A percentile compares a stretch with the other conserved stretches of the same genome.
These are phyloP conservation scores for Siniperca chuatsi DNA, from an alignment of 2,113 vertebrate species.

Conservation along the genomic window DNA sequence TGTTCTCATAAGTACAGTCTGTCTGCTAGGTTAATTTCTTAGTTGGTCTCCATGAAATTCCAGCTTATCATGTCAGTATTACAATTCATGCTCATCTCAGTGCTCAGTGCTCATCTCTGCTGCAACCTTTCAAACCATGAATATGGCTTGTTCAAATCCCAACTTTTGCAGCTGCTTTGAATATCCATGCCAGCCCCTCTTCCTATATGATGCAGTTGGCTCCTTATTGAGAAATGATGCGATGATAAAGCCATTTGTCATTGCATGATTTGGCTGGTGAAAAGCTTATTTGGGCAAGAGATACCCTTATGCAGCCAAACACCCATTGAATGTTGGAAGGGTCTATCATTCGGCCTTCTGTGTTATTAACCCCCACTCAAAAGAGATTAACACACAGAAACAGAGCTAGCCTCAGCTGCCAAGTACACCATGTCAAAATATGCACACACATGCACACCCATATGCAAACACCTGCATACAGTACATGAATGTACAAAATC, in stretches of 20 bases:
- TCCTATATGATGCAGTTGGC: conserved; percentile 27
- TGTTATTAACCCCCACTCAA: conserved; percentile 61
- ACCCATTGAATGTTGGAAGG: conserved; percentile 54
- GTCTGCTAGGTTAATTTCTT: not conserved
- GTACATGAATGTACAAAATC: not conserved
- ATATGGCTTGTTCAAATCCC: conserved; percentile 2
- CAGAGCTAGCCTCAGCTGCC: conserved; percentile 26
- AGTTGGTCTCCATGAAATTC: not conserved
- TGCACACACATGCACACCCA: conserved; percentile 23
- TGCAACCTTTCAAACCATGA: not conserved
- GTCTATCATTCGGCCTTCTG: conserved; percentile 54
- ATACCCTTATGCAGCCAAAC: conserved; percentile 59
- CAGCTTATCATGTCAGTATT: not conserved
- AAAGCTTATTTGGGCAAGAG: conserved; percentile 49
- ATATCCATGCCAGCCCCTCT: conserved; percentile 6
- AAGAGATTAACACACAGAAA: conserved; percentile 55
- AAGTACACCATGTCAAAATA: conserved; percentile 40
- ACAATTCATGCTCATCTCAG: not conserved
- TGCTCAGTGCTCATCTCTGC: not conserved
- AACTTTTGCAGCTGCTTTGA: conserved; percentile 31
- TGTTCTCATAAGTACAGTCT: not conserved
- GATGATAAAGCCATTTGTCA: conserved; percentile 54
- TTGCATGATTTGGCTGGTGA: conserved; percentile 46
- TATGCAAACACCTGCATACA: conserved; percentile 11
- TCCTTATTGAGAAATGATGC: conserved; percentile 19